Conservation (phyloP, 2,797 vertebrate species). For the Catamblyrhynchus diadema region DNA sequence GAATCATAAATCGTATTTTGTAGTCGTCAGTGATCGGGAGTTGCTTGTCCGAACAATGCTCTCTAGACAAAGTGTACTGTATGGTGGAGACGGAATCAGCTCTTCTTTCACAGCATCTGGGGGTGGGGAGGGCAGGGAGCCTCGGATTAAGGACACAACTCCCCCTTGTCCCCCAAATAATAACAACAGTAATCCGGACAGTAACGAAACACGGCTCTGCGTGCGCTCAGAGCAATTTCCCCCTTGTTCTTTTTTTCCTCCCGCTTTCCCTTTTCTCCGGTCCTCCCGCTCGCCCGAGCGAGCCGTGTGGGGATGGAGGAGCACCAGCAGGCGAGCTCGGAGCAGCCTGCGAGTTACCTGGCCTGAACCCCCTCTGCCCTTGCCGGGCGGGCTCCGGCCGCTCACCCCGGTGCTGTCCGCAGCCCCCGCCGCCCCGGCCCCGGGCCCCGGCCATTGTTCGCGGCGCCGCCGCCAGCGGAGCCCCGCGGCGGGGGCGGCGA, state of each 20-base stretch:
- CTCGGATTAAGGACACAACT: conserved; percentile 30
- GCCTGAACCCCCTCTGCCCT: not conserved
- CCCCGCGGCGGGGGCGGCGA: not conserved
- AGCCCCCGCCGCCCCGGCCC: not conserved
- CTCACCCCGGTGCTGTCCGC: not conserved
- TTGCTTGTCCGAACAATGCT: conserved; percentile 66
- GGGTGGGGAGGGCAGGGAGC: not conserved
- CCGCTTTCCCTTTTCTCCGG: not conserved
- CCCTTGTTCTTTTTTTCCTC: rapidly evolving
- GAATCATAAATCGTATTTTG: conserved; percentile 53
- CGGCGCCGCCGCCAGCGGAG: not conserved
- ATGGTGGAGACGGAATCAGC: conserved; percentile 41
- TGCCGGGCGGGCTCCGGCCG: not conserved
- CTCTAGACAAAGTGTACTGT: conserved; percentile 56
- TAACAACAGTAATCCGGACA: conserved; percentile 9
- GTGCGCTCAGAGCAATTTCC: not conserved
- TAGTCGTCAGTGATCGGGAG: conserved; percentile 44
- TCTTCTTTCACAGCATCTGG: conserved; percentile 16
- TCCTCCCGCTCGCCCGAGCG: not conserved
- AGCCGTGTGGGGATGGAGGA: not conserved
- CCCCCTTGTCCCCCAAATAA: conserved; percentile 37
- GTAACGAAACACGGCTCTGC: conserved; percentile 29
- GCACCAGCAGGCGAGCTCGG: not conserved
- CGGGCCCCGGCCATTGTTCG: not conserved
- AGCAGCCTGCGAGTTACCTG: conserved; percentile 10